These are phyloP conservation scores for Lasaia peninsularis DNA, from an alignment of 1,140 invertebrate species.

Conservation along the genomic window DNA sequence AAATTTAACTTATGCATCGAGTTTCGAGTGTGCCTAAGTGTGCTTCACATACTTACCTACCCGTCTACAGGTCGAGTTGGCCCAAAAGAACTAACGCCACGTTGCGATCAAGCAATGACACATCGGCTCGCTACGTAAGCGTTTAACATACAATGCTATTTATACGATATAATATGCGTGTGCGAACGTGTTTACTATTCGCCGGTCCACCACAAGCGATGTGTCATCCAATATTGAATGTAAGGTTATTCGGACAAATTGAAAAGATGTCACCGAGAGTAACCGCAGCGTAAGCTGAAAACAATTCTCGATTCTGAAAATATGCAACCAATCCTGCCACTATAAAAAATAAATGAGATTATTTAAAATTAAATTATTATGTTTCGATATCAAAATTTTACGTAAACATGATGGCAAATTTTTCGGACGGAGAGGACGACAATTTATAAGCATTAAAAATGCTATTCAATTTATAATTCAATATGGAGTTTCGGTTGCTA, in stretches of 20 bases:
- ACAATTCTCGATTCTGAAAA: background rate
- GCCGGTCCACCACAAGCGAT: slow-evolving; percentile 56
- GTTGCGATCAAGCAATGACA: slow-evolving; percentile 50
- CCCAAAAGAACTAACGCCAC: slow-evolving; percentile 30
- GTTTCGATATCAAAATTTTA: too few relatives aligned
- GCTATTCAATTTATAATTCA: too few relatives aligned
- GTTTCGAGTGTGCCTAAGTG: slow-evolving; percentile 33
- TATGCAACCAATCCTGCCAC: background rate
- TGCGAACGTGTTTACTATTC: slow-evolving; percentile 67
- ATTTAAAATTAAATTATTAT: too few relatives aligned
- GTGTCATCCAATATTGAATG: slow-evolving; percentile 68
- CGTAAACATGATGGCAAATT: too few relatives aligned
- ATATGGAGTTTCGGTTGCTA: too few relatives aligned
- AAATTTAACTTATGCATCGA: slow-evolving; percentile 36
- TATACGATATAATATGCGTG: slow-evolving; percentile 57
- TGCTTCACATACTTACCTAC: slow-evolving; percentile 39
- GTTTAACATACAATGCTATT: slow-evolving; percentile 67
- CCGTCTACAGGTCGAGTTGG: slow-evolving; percentile 42
- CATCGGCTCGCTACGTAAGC: slow-evolving; percentile 60
- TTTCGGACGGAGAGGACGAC: too few relatives aligned
- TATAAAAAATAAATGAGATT: too few relatives aligned
- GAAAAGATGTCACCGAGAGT: slow-evolving; percentile 39
- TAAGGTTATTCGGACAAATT: slow-evolving; percentile 56
- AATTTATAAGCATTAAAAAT: too few relatives aligned
- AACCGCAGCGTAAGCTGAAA: slow-evolving; percentile 4